A percentile compares a stretch with the other conserved stretches of the same genome.
phyloP scores from a whole-genome alignment of 2,797 vertebrate genomes.

The Percopsis omiscomaycus region DNA sequence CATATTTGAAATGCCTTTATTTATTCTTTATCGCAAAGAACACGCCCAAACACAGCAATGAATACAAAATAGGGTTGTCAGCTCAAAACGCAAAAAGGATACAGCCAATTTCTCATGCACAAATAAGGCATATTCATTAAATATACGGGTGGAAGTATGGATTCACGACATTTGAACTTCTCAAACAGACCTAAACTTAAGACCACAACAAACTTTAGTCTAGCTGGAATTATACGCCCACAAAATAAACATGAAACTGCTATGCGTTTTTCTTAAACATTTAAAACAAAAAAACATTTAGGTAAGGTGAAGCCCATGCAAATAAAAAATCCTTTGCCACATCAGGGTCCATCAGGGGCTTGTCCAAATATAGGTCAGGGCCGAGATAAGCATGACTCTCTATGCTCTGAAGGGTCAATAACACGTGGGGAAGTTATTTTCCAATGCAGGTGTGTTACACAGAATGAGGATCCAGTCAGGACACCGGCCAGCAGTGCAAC shows the following conservation, averaged over 20 bases:
- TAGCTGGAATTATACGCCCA: no score
- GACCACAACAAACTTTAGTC: no score
- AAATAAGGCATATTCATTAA: conserved; percentile 21
- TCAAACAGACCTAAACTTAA: no score
- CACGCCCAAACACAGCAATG: neutral
- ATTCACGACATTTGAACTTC: no score
- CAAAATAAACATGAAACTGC: no score
- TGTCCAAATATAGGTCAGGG: conserved; percentile 29
- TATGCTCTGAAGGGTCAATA: conserved; percentile 22
- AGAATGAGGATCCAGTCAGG: conserved; percentile 40
- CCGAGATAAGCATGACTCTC: conserved; percentile 39
- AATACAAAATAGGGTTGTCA: neutral
- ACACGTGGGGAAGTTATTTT: conserved; percentile 44
- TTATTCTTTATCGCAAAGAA: neutral
- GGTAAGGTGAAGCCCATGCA: no score
- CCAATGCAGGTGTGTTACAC: conserved; percentile 47
- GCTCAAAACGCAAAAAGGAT: conserved; percentile 14
- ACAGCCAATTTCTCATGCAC: conserved; percentile 21
- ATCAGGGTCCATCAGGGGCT: neutral
- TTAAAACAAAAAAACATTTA: no score
- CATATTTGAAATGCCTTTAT: no score
- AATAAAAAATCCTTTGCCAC: no score
- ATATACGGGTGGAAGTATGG: neutral
- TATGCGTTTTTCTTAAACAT: no score
- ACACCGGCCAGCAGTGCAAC: conserved; percentile 36